phyloP scores from a whole-genome alignment of 2,888 invertebrate genomes.

The Halictus quadricinctus region DNA sequence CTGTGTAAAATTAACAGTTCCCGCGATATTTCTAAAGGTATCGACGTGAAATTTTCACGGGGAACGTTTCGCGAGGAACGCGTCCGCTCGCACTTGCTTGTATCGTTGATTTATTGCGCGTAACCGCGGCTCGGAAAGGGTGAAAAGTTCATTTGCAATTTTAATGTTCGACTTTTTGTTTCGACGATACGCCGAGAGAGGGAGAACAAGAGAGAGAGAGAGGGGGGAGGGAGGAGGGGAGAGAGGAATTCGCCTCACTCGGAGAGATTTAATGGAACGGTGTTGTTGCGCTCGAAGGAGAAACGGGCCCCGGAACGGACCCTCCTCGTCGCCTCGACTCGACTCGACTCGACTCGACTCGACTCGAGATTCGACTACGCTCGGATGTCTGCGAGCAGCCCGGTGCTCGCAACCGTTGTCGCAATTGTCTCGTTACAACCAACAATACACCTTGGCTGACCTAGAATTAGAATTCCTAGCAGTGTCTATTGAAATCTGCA shows the following conservation, averaged over 20 bases:
- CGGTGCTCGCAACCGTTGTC: conserved; percentile 53
- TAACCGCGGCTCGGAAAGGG: conserved; percentile 46
- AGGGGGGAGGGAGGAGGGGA: not conserved
- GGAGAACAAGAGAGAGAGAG: not conserved
- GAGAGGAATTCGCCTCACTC: conserved; percentile 14
- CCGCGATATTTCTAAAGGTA: conserved; percentile 57
- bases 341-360: not conserved
- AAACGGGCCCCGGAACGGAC: conserved; percentile 12
- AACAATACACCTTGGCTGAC: conserved; percentile 64
- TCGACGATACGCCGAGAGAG: conserved; percentile 24
- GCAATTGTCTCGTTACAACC: conserved; percentile 66
- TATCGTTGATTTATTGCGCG: conserved; percentile 38
- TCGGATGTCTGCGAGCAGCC: conserved; percentile 9
- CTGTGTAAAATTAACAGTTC: conserved; percentile 46
- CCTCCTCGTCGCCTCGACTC: not conserved
- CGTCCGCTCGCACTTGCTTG: conserved; percentile 23
- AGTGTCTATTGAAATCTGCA: conserved; percentile 62
- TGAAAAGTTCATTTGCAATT: conserved; percentile 65
- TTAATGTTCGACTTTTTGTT: conserved; percentile 60
- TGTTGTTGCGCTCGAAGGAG: conserved; percentile 46
- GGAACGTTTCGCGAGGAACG: conserved; percentile 36
- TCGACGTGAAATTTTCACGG: conserved; percentile 49
- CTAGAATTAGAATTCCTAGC: conserved; percentile 66
- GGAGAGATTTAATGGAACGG: conserved; percentile 61
- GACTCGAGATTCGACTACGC: not conserved